Conservation (phyloP, 2,113 vertebrate genomes). For the Plecturocebus donacophilus region DNA sequence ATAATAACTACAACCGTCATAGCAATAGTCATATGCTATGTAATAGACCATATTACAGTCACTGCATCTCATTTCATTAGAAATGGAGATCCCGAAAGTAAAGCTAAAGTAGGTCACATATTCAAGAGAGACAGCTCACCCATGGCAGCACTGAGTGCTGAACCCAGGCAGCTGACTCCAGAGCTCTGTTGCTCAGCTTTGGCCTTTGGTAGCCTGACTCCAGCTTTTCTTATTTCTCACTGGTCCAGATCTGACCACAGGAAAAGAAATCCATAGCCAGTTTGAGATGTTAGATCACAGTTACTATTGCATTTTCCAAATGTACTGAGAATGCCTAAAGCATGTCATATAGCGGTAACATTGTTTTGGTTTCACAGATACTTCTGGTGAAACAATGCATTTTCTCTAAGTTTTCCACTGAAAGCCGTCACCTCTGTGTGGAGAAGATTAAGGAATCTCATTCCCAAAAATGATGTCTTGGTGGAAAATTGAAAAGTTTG, state of each 20-base stretch:
- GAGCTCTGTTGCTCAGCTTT: not conserved
- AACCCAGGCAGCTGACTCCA: no score
- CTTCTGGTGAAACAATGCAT: not conserved
- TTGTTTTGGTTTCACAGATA: not conserved
- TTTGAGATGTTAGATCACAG: not conserved
- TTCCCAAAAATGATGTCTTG: not conserved
- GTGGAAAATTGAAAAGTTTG: not conserved
- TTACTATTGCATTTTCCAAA: not conserved
- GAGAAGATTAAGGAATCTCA: not conserved
- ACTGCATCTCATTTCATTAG: not conserved
- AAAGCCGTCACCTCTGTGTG: no score
- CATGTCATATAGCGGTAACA: not conserved
- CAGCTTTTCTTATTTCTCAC: not conserved
- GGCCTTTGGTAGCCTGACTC: not conserved
- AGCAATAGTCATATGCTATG: no score
- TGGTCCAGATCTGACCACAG: not conserved
- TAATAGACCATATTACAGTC: not conserved
- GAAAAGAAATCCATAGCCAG: no score
- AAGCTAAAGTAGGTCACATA: fast-evolving
- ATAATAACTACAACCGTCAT: fast-evolving
- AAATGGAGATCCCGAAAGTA: fast-evolving
- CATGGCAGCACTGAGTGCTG: fast-evolving
- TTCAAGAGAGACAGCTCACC: no score
- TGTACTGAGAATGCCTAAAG: not conserved
- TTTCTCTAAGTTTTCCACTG: not conserved